Evolutionary conservation across 2,888 invertebrate species (phyloP).

Genomic region (Omphaloscelis lunosa): DNA sequence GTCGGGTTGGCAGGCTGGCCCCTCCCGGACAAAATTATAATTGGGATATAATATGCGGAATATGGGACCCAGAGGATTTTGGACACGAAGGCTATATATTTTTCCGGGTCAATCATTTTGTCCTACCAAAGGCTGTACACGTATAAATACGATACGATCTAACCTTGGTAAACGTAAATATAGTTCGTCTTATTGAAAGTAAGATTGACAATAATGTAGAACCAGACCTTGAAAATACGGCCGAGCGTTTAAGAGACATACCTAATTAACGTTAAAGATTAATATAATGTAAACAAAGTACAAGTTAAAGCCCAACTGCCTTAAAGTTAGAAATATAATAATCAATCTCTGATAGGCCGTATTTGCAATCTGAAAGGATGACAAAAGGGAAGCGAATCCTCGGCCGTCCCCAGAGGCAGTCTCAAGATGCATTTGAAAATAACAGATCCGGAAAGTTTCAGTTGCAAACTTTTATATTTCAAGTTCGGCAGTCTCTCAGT

Average conservation of each 20-base stretch:
- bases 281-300: neutral
- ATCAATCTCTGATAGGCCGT: conserved; percentile 53
- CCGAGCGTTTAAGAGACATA: neutral
- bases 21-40: conserved; percentile 85
- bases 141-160: conserved; percentile 43
- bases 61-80: conserved; percentile 78
- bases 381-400: conserved; percentile 53
- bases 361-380: conserved; percentile 43
- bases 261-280: neutral
- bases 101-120: conserved; percentile 75
- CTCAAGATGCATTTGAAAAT: conserved; percentile 71
- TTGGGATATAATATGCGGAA: conserved; percentile 86
- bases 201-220: neutral
- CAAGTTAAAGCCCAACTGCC: neutral
- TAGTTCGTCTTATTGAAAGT: conserved; percentile 3
- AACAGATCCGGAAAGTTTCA: conserved; percentile 77
- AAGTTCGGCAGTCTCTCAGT: conserved; percentile 80
- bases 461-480: conserved; percentile 86
- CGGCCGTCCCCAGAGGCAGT: conserved; percentile 54
- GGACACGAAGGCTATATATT: conserved; percentile 70
- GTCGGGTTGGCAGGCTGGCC: conserved; percentile 72
- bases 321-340: conserved; percentile 37
- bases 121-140: conserved; percentile 59
- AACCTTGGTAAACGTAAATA: conserved; percentile 22
- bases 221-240: neutral